These are phyloP conservation scores for Leptosomus discolor DNA, from an alignment of 2,113 vertebrate genomes.

Conservation along the genomic window DNA sequence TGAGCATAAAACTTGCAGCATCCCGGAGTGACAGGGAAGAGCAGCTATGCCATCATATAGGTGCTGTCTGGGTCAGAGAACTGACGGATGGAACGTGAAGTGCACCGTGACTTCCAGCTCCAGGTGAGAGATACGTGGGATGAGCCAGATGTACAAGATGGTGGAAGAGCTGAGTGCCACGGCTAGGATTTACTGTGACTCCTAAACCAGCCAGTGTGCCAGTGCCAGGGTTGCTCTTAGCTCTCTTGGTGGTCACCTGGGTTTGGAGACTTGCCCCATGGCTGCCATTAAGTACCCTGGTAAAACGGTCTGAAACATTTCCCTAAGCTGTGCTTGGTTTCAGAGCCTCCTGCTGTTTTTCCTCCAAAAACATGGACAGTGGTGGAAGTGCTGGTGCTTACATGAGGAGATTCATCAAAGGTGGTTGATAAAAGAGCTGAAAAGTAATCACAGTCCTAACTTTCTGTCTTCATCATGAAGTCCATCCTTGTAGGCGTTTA, in stretches of 20 bases:
- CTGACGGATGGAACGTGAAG: not conserved
- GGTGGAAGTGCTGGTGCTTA: not conserved
- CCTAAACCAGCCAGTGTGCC: not conserved
- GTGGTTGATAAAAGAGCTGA: not conserved
- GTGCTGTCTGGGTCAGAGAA: not conserved
- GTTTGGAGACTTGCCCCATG: not conserved
- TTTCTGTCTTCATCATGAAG: not conserved
- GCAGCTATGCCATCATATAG: not conserved
- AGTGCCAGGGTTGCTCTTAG: not conserved
- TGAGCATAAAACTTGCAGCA: not conserved
- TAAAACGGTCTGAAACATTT: not conserved
- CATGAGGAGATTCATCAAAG: not conserved
- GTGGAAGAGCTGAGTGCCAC: not conserved
- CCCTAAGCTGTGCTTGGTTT: not conserved
- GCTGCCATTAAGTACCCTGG: not conserved
- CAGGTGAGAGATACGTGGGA: not conserved
- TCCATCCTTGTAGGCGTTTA: not conserved
- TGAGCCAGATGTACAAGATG: not conserved
- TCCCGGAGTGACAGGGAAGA: not conserved
- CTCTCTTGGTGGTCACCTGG: not conserved
- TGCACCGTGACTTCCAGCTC: not conserved
- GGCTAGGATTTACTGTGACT: not conserved
- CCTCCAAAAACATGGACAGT: not conserved
- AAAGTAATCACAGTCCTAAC: not conserved
- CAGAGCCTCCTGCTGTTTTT: not conserved